Conservation (phyloP, 2,797 vertebrate species). For the Chloroceryle amazona region DNA sequence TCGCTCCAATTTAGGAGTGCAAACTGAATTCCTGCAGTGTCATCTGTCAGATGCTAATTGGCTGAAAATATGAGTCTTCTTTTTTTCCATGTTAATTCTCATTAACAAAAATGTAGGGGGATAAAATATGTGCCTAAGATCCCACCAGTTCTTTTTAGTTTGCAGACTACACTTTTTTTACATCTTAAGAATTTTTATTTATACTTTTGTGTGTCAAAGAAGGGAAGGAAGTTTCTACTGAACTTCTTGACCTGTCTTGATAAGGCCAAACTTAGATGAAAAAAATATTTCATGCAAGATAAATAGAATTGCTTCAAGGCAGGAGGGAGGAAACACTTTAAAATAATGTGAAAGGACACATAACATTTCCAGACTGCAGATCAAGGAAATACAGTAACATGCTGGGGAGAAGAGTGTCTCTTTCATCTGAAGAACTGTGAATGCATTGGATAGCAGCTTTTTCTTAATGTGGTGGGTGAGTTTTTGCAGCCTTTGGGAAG, state of each 20-base stretch:
- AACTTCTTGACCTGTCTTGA: not conserved
- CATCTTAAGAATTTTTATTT: not conserved
- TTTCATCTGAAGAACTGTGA: not conserved
- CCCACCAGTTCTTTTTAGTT: not conserved
- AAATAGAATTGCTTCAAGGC: not conserved
- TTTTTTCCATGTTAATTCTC: not conserved
- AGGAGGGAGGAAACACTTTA: not conserved
- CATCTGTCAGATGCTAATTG: not conserved
- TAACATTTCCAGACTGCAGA: not conserved
- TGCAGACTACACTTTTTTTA: not conserved
- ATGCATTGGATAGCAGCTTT: not conserved
- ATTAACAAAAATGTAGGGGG: not conserved
- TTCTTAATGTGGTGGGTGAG: not conserved
- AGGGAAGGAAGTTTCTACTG: not conserved
- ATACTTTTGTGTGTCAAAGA: not conserved
- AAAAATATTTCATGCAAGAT: not conserved
- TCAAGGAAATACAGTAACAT: not conserved
- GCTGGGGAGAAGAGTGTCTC: not conserved
- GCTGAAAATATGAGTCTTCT: not conserved
- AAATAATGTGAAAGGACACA: not conserved
- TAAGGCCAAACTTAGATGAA: not conserved
- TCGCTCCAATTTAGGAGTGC: not conserved
- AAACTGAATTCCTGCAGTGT: not conserved
- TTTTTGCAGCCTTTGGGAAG: not conserved
- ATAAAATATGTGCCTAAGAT: not conserved